Evolutionary conservation across 2,888 invertebrate genomes (phyloP).

Genomic region (Phragmatobia fuliginosa): DNA sequence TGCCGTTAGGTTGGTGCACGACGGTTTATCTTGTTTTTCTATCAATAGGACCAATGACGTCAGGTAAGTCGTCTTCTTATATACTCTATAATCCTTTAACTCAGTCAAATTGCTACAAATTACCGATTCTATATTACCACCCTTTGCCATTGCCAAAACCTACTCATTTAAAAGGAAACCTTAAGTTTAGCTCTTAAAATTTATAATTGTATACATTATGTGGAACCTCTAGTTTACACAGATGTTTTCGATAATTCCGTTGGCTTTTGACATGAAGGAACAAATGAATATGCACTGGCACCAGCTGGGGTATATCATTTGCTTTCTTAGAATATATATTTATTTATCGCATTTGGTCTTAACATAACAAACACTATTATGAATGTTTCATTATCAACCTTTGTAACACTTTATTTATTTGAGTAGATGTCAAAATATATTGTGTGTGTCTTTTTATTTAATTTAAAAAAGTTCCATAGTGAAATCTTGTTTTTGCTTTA

Average conservation of each 20-base stretch:
- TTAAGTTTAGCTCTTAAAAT: constrained; percentile 13
- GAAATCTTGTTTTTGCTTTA: background rate
- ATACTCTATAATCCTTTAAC: too few species aligned
- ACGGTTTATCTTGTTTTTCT: background rate
- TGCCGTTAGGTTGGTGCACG: too few species aligned
- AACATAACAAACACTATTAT: constrained; percentile 44
- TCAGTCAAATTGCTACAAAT: too few species aligned
- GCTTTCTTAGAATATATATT: constrained; percentile 55
- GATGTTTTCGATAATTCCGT: constrained; percentile 61
- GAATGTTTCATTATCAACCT: constrained; percentile 50
- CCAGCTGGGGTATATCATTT: constrained; percentile 62
- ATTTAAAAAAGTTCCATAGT: background rate
- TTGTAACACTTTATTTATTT: constrained; percentile 28
- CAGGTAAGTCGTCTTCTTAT: background rate
- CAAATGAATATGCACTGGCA: constrained; percentile 52
- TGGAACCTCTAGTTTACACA: constrained; percentile 62
- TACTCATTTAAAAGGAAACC: constrained; percentile 12
- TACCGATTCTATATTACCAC: background rate
- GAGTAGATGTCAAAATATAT: constrained; percentile 17
- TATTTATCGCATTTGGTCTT: constrained; percentile 42
- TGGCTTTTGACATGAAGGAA: constrained; percentile 57
- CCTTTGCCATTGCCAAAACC: background rate
- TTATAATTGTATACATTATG: constrained; percentile 20
- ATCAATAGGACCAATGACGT: background rate
- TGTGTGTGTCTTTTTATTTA: background rate